Evolutionary conservation across 2,888 invertebrate species (phyloP).

Genomic region (Catocala sponsa): DNA sequence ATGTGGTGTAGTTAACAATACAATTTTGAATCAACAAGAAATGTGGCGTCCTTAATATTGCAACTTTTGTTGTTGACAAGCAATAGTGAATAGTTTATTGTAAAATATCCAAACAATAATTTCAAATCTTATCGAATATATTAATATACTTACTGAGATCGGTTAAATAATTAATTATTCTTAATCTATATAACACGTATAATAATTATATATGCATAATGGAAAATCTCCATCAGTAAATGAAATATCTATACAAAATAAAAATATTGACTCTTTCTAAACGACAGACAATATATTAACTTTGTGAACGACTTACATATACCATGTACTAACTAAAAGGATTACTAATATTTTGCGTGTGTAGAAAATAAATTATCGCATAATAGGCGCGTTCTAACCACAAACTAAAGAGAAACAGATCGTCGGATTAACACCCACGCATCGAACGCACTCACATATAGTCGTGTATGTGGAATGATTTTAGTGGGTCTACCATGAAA

Average conservation of each 20-base stretch:
- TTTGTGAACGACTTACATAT: not conserved
- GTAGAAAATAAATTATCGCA: not conserved
- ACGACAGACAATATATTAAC: too few species aligned
- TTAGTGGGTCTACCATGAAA: too few species aligned
- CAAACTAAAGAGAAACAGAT: too few species aligned
- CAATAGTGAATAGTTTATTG: conserved; percentile 1
- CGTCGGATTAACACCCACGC: too few species aligned
- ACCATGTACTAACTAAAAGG: not conserved
- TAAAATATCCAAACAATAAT: conserved; percentile 11
- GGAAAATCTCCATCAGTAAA: conserved; percentile 10
- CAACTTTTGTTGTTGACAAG: conserved; percentile 1
- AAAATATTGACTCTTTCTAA: not conserved
- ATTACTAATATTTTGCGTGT: not conserved
- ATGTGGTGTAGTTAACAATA: too few species aligned
- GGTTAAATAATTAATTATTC: conserved; percentile 26
- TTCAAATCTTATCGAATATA: conserved; percentile 6
- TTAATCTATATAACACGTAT: conserved; percentile 16
- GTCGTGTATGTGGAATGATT: too few species aligned
- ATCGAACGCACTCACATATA: too few species aligned
- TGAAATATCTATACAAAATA: not conserved
- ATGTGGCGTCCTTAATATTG: too few species aligned
- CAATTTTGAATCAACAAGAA: too few species aligned
- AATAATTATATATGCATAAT: conserved; percentile 13
- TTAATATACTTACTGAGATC: conserved; percentile 40
- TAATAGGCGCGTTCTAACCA: too few species aligned